Conservation (phyloP, 1,140 invertebrate species). For the Trinorchestia longiramus region DNA sequence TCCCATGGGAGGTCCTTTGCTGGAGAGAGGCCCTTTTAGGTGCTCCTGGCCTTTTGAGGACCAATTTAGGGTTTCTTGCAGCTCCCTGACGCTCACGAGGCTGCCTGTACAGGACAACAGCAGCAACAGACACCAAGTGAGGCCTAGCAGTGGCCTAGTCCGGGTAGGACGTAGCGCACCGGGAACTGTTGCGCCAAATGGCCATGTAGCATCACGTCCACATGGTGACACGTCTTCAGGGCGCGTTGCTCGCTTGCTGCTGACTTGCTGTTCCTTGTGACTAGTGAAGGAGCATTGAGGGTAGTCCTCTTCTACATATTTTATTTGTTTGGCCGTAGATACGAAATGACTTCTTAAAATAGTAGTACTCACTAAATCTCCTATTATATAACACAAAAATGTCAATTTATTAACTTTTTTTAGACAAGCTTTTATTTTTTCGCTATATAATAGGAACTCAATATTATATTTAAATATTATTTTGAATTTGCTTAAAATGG, state of each 20-base stretch:
- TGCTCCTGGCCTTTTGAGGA: not conserved
- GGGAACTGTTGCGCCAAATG: not conserved
- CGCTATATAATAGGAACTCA: too few species aligned
- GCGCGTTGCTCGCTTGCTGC: not conserved
- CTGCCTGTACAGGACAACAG: not conserved
- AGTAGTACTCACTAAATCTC: not conserved
- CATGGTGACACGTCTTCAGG: not conserved
- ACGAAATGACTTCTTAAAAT: not conserved
- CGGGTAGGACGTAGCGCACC: not conserved
- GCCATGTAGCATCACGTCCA: not conserved
- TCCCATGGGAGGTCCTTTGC: not conserved
- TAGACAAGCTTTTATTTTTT: not conserved
- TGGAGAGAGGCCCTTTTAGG: not conserved
- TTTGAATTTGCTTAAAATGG: not conserved
- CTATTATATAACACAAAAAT: not conserved
- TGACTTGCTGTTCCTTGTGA: not conserved
- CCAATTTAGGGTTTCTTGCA: not conserved
- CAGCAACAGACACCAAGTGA: not conserved
- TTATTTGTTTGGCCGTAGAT: not conserved
- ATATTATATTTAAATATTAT: not conserved
- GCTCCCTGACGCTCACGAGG: conserved; percentile 24
- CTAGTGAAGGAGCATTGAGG: not conserved
- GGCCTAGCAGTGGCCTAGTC: not conserved
- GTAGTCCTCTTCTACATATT: not conserved
- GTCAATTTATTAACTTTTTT: not conserved